Base-by-base conservation (phyloP, 2,888 invertebrate species). In the Dicyrtoma fusca region DNA sequence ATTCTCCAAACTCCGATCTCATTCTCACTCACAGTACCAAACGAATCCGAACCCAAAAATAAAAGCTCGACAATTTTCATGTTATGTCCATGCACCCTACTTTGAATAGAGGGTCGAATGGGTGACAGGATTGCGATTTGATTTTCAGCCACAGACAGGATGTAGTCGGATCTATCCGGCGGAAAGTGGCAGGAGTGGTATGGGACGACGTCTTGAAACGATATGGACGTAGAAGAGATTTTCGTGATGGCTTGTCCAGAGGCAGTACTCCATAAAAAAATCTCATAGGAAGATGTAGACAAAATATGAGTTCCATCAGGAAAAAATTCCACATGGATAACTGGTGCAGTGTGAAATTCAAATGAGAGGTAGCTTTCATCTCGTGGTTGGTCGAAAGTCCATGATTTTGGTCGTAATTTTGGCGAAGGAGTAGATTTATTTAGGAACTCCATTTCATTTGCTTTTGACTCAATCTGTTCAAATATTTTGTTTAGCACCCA, bases 401-500 rank as follows among this genome's bases (percentile, higher is more conserved):
- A 79, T 17, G 72, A 66, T 34, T 77, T 75, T 13, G 73, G 73
- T 45, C 75, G 74, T 6, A 79, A 17, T 66, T 77, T 79, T 23
- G 79, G 78, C 0, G 78, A 79, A 8, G 79, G 78, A 5, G 77
- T 75, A 1, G 74, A 72, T 19, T 75, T 74, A 4, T 69, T n/a
- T 6, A 47, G 51, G 8, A 14, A 14, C 19, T 59, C 66, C 26
- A 72, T 74, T 17, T 55, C 69, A 44, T 64, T 42, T 14, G 74
- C 64, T 25, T 73, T 71, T 11, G 26, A 17, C 42, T 78, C 80
- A 10, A 75, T 66, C 61, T 77, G 74, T 44, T 79, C 66, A 23
- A 78, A 69, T 3, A 79, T 73, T 0, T 57, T 23, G 64, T 86
- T 85, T 23, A 88, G 84, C 78, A 85, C 85, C 88, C 88, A 90